These are phyloP conservation scores for Dolichotis patagonum DNA, from an alignment of 2,113 vertebrate species.

Conservation along the genomic window DNA sequence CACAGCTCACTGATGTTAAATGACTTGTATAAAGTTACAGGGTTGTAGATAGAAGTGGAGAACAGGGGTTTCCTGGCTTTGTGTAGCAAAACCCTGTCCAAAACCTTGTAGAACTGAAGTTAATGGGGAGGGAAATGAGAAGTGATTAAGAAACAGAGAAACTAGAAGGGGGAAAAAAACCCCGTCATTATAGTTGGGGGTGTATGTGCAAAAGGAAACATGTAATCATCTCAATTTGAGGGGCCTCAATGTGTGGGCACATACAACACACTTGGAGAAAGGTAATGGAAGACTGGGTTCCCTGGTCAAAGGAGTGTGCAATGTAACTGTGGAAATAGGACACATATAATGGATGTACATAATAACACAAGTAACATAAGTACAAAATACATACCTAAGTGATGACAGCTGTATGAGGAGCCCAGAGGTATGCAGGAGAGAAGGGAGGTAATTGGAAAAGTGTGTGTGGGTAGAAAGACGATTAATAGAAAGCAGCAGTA, in stretches of 20 bases:
- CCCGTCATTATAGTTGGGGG: neutral
- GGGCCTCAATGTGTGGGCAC: neutral
- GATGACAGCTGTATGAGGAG: conserved; percentile 59
- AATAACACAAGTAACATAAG: conserved; percentile 10
- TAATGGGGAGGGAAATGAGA: conserved; percentile 44
- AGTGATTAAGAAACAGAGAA: conserved; percentile 38
- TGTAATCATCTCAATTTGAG: neutral
- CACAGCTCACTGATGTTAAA: conserved; percentile 4
- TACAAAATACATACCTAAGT: conserved; percentile 30
- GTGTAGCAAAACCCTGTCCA: neutral
- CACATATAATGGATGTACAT: neutral
- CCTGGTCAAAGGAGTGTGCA: neutral
- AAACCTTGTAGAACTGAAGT: conserved; percentile 24
- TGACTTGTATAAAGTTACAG: conserved; percentile 45
- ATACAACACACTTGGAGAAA: neutral
- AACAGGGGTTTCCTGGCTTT: conserved; percentile 31
- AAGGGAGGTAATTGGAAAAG: conserved; percentile 46
- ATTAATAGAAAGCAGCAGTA: neutral
- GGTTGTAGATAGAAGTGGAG: neutral
- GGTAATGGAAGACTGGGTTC: neutral
- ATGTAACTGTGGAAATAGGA: neutral
- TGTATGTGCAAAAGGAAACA: conserved; percentile 36
- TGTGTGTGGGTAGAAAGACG: conserved; percentile 21
- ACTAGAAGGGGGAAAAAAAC: neutral
- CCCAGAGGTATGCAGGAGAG: neutral